Evolutionary conservation across 2,888 invertebrate species (phyloP), one percentile per base, ranked within the genome.

Genomic region (Amblyjoppa fuscipennis): DNA sequence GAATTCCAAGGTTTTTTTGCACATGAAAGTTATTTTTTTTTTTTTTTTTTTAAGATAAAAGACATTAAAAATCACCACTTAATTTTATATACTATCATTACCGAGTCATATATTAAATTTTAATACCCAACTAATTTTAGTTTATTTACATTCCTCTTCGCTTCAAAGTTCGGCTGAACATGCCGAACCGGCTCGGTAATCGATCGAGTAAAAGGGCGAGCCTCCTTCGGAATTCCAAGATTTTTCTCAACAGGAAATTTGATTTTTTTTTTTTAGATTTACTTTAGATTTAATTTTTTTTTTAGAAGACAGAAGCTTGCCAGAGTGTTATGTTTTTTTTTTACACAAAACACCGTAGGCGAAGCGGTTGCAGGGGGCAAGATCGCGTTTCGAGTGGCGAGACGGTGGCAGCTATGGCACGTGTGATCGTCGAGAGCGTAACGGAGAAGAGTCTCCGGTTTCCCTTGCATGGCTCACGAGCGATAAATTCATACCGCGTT

Each of bases 361-460:
- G 20, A 53, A 56, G 28, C 66, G 71, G 68, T 68, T 56, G 71
- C 61, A 38, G 70, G 56, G 64, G 64, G 74, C 64, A 20, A 45
- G 84, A 31, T 77, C 81, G 53, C 64, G 77, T 84, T 84, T 81
- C 68, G 77, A 81, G 75, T 59, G 25, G 59, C 61, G 31, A 31
- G 31, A 31, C 61, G 31, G 77, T 74, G 70, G 78, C 74, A 78
- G 74, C 61, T 59, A 20, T 20, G 74, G 84, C 84, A 78, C 84
- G 84, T 85, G 84, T 78, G 20, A 66, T 69, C 78, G 59, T 85
- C 81, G 69, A 56, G 74, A 73, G 45, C 74, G 84, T 85, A 81
- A 85, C 78, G 73, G 84, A 85, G 78, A 85, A 53, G 84, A 78
- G 84, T 84, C 81, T 85, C 84, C 68, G 56, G 81, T 85, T 78